These are phyloP conservation scores for Pristis pectinata DNA, from an alignment of 2,797 vertebrate species.

Conservation along the genomic window DNA sequence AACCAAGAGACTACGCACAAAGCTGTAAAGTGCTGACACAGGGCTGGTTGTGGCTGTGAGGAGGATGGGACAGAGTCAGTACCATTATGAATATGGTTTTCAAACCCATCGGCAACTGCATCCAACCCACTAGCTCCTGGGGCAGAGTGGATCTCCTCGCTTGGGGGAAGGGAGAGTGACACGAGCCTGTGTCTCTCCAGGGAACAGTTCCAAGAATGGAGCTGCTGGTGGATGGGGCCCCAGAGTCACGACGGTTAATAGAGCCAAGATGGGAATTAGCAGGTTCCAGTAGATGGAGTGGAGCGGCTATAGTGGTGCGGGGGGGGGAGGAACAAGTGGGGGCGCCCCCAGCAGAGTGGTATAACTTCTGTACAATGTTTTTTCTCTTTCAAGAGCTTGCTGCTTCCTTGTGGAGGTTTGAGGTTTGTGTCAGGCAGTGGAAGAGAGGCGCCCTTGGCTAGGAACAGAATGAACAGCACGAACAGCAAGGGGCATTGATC, in stretches of 20 bases:
- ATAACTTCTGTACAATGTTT: too few relatives aligned
- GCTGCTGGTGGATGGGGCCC: too few relatives aligned
- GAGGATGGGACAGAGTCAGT: neutral
- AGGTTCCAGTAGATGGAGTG: too few relatives aligned
- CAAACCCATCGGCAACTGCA: neutral
- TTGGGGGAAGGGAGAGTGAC: neutral
- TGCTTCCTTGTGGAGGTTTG: too few relatives aligned
- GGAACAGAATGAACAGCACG: conserved; percentile 37
- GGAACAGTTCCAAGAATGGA: too few relatives aligned
- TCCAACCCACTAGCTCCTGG: too few relatives aligned
- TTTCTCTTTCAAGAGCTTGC: too few relatives aligned
- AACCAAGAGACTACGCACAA: conserved; percentile 71
- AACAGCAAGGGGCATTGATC: neutral
- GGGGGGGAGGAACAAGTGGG: neutral
- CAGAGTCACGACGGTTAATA: too few relatives aligned
- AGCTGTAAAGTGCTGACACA: conserved; percentile 76
- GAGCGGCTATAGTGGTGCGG: too few relatives aligned
- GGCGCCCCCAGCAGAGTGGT: too few relatives aligned
- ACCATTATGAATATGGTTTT: neutral
- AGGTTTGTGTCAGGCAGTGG: neutral
- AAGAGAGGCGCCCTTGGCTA: neutral
- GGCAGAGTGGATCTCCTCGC: too few relatives aligned
- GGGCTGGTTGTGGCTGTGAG: conserved; percentile 77
- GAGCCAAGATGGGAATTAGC: too few relatives aligned
- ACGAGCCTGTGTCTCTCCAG: neutral